Conservation (phyloP, 2,113 vertebrate species). For the Petromus typicus region DNA sequence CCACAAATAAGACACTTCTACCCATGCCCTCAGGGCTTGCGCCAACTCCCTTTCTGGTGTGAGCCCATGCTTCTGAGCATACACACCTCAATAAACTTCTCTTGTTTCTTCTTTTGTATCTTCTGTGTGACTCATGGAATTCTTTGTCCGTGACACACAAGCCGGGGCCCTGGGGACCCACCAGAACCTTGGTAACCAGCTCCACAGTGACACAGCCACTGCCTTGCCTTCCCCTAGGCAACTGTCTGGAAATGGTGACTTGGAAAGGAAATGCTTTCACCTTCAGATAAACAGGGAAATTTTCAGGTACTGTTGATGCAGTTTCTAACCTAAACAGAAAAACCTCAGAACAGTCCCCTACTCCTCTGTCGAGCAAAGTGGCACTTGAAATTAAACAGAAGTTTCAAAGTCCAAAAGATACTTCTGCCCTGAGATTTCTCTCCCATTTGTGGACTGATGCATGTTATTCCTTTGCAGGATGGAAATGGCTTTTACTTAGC, state of each 20-base stretch:
- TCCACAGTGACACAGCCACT: not conserved
- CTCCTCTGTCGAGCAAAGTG: not conserved
- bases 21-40: not conserved
- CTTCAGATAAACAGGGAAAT: not conserved
- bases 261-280: not conserved
- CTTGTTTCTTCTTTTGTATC: not conserved
- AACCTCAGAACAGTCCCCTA: not conserved
- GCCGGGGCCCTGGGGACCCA: not conserved
- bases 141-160: not conserved
- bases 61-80: not conserved
- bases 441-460: not conserved
- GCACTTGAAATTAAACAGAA: not conserved
- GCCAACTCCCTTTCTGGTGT: not conserved
- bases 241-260: not conserved
- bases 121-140: not conserved
- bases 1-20: not conserved
- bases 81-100: not conserved
- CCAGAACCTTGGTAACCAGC: not conserved
- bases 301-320: not conserved
- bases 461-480: not conserved
- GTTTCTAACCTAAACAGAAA: not conserved
- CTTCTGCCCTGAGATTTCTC: not conserved
- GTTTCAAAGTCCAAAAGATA: not conserved
- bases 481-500: conserved; percentile 12
- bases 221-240: not conserved